Conservation (phyloP, 2,888 invertebrate species). For the Gortyna flavago region DNA sequence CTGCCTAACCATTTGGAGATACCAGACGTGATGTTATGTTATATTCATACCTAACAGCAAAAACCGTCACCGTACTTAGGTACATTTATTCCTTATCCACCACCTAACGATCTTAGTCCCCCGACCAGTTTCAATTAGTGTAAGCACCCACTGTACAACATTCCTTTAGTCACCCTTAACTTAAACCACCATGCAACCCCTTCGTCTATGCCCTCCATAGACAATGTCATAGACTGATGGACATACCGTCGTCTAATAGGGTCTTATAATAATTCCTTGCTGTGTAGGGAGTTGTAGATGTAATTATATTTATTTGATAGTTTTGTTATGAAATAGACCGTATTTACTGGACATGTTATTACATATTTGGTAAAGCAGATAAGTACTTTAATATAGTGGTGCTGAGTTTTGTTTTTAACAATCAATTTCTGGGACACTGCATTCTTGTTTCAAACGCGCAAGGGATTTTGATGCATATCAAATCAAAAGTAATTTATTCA, state of each 20-base stretch:
- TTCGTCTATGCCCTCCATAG: conserved; percentile 46
- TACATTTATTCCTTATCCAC: conserved; percentile 42
- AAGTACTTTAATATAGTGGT: too few relatives aligned
- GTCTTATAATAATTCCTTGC: conserved; percentile 20
- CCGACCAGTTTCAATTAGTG: conserved; percentile 67
- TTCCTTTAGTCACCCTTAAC: conserved; percentile 58
- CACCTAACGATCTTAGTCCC: conserved; percentile 11
- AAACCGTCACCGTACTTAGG: neutral
- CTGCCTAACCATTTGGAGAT: too few relatives aligned
- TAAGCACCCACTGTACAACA: conserved; percentile 61
- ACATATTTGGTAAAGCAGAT: neutral
- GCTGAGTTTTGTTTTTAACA: too few relatives aligned
- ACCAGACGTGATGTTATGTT: too few relatives aligned
- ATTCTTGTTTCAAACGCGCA: too few relatives aligned
- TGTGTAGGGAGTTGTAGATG: neutral
- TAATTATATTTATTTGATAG: conserved; percentile 11
- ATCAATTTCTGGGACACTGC: too few relatives aligned
- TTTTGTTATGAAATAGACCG: conserved; percentile 4
- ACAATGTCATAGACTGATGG: conserved; percentile 47
- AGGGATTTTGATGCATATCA: too few relatives aligned
- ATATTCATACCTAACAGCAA: neutral
- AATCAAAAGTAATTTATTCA: too few relatives aligned
- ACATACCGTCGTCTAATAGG: conserved; percentile 29
- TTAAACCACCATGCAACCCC: conserved; percentile 58
- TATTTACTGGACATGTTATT: conserved; percentile 1